Conservation (phyloP, 2,888 invertebrate genomes). For the Polydrusus tereticollis region DNA sequence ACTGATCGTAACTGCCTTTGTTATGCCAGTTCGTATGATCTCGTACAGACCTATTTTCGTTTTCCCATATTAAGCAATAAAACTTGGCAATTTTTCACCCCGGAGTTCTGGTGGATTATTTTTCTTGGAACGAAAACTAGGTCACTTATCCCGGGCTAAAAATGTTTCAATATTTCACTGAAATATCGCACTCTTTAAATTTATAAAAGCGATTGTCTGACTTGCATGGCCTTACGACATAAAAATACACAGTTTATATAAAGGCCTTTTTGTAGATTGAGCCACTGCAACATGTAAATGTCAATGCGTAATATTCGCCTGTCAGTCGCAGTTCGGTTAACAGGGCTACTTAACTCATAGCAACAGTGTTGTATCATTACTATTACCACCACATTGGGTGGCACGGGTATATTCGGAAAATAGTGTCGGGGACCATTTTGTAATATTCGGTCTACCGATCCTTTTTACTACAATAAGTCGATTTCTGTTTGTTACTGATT, state of each 20-base stretch:
- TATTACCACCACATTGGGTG: too few relatives aligned
- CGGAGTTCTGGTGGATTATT: not conserved
- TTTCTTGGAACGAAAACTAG: not conserved
- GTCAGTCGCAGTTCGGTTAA: too few relatives aligned
- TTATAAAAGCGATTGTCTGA: not conserved
- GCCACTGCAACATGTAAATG: too few relatives aligned
- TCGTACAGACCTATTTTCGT: not conserved
- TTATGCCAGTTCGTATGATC: not conserved
- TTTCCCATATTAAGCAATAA: slow-evolving; percentile 10
- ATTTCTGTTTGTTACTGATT: too few relatives aligned
- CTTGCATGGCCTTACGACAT: not conserved
- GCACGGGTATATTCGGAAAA: too few relatives aligned
- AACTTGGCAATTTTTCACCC: slow-evolving; percentile 13
- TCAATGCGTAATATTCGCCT: too few relatives aligned
- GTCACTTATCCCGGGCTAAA: not conserved
- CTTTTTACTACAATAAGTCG: too few relatives aligned
- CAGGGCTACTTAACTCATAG: too few relatives aligned
- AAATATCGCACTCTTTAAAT: slow-evolving; percentile 1
- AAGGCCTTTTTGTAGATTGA: too few relatives aligned
- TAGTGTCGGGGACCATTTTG: too few relatives aligned
- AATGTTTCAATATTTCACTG: slow-evolving; percentile 7
- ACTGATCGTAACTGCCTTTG: slow-evolving; percentile 6
- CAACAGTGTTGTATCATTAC: too few relatives aligned
- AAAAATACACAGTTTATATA: not conserved
- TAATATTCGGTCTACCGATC: too few relatives aligned